Conservation (phyloP, 2,797 vertebrate genomes). For the Peromyscus melanophrys region DNA sequence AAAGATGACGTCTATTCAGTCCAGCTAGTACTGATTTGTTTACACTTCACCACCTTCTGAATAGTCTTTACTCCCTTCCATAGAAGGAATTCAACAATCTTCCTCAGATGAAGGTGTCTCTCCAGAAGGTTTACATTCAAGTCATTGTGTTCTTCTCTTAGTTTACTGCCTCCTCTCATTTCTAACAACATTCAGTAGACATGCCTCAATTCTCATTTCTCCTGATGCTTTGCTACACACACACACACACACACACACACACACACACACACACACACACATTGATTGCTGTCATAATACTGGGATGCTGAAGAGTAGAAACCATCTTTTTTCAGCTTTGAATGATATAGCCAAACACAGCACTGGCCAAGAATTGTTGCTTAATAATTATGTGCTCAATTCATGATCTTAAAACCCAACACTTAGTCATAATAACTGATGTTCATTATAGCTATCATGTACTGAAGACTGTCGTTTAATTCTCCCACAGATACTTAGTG, state of each 20-base stretch:
- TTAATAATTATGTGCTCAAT: constrained; percentile 39
- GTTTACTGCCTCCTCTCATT: background rate
- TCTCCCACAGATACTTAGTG: background rate
- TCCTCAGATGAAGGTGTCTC: background rate
- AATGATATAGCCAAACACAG: background rate
- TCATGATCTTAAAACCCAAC: background rate
- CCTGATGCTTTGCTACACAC: background rate
- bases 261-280: background rate
- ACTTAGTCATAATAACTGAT: background rate
- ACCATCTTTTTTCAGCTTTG: background rate
- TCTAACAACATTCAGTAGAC: background rate
- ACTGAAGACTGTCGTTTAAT: background rate
- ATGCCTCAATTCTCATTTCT: background rate
- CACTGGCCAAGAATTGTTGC: background rate
- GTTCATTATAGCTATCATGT: background rate
- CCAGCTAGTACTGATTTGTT: background rate
- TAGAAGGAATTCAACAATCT: background rate
- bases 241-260: background rate
- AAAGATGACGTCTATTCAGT: background rate
- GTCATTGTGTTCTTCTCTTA: background rate
- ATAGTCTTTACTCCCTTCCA: background rate
- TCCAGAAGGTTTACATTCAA: background rate
- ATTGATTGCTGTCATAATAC: background rate
- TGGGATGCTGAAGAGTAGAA: background rate
- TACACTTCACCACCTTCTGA: background rate